Conservation (phyloP, 2,797 vertebrate species). For the Alauda arvensis region DNA sequence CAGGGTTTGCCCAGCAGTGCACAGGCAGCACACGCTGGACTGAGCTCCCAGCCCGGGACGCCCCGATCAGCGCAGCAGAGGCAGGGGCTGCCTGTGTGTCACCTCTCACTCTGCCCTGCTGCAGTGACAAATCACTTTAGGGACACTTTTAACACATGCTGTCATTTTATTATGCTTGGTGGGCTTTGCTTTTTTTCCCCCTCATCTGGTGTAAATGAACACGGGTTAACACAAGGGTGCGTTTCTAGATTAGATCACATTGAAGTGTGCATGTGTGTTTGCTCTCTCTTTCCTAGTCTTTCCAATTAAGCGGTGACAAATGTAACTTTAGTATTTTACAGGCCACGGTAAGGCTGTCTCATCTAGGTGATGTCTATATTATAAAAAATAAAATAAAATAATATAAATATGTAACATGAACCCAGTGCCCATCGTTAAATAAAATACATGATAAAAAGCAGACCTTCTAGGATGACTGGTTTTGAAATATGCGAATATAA, state of each 20-base stretch:
- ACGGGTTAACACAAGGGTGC: constrained; percentile 56
- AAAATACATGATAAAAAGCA: constrained; percentile 75
- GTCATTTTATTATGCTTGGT: constrained; percentile 52
- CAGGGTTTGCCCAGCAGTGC: constrained; percentile 24
- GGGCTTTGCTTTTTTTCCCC: constrained; percentile 36
- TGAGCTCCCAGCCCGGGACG: background rate
- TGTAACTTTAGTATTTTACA: constrained; percentile 76
- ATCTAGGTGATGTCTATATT: constrained; percentile 79
- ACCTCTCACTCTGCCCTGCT: constrained; percentile 37
- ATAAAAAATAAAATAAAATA: constrained; percentile 72
- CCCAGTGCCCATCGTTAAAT: constrained; percentile 77
- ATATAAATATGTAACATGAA: constrained; percentile 79
- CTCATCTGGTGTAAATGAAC: constrained; percentile 38
- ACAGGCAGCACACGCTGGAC: constrained; percentile 15
- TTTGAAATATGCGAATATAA: constrained; percentile 73
- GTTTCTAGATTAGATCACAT: constrained; percentile 62
- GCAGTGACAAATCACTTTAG: constrained; percentile 49
- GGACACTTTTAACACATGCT: constrained; percentile 39
- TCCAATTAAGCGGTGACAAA: constrained; percentile 72
- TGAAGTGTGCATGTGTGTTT: constrained; percentile 46
- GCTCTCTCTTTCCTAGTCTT: constrained; percentile 64
- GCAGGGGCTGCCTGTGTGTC: constrained; percentile 23
- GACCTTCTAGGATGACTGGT: constrained; percentile 71
- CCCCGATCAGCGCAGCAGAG: background rate
- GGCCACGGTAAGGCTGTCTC: constrained; percentile 75